These are phyloP conservation scores for Corticium candelabrum DNA, from an alignment of 37 sponge, comb jelly and placozoan species.

Conservation along the genomic window DNA sequence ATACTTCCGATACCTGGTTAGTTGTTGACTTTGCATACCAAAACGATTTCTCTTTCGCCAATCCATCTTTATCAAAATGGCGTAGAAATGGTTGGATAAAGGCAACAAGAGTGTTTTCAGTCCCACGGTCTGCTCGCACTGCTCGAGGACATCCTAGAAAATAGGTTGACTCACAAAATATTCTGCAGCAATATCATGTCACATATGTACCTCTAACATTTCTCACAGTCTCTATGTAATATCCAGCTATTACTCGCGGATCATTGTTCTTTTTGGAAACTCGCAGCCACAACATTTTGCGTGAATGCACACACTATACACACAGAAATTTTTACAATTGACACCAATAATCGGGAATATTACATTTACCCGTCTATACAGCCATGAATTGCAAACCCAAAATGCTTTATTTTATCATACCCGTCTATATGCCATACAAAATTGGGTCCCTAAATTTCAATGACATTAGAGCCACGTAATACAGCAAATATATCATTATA, in stretches of 20 bases:
- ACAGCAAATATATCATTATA: too few relatives aligned
- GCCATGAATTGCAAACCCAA: constrained; percentile 26
- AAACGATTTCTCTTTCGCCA: neutral
- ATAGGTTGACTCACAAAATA: neutral
- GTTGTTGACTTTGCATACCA: constrained; percentile 19
- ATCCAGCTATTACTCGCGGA: constrained; percentile 7
- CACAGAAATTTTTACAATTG: too few relatives aligned
- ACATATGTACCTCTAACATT: neutral
- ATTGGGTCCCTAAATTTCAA: constrained; percentile 23
- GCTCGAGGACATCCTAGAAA: constrained; percentile 19
- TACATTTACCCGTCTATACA: constrained; percentile 27
- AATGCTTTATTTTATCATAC: constrained; percentile 31
- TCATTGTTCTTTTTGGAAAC: constrained; percentile 18
- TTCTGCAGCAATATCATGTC: too few relatives aligned
- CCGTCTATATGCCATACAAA: constrained; percentile 37
- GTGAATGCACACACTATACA: too few relatives aligned
- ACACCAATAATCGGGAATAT: neutral
- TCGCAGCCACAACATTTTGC: constrained; percentile 29
- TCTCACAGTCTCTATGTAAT: neutral
- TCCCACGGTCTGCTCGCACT: constrained; percentile 18
- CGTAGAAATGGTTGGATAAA: constrained; percentile 16
- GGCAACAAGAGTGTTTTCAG: constrained; percentile 20
- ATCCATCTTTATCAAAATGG: constrained; percentile 8
- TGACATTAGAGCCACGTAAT: neutral
- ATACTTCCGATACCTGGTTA: constrained; percentile 17